Evolutionary conservation across 1,140 invertebrate species (phyloP).

Genomic region (Habropoda laboriosa): DNA sequence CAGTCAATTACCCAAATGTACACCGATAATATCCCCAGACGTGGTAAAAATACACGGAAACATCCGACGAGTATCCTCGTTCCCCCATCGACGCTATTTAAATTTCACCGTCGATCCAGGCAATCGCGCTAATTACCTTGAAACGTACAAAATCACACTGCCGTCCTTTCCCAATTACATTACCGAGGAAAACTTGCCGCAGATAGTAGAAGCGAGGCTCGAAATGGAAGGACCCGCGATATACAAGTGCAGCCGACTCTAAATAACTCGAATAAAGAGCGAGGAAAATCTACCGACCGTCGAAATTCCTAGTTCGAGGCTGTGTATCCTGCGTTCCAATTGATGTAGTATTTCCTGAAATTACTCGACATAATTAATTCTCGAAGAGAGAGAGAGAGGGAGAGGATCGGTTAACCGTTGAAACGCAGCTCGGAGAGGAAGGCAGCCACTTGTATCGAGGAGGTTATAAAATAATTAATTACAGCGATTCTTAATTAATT

Average conservation of each 20-base stretch:
- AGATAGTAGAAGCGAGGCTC: background rate
- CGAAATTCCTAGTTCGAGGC: background rate
- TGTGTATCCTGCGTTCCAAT: background rate
- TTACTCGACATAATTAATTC: conserved; percentile 32
- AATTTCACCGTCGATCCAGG: background rate
- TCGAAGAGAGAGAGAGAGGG: too few species aligned
- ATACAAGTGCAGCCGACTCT: background rate
- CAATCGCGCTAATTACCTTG: background rate
- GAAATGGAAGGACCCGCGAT: background rate
- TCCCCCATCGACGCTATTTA: background rate
- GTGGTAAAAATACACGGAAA: background rate
- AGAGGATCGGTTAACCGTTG: background rate
- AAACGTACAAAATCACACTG: background rate
- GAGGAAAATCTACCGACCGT: background rate
- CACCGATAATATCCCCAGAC: too few species aligned
- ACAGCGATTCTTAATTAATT: conserved; percentile 38
- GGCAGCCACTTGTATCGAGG: background rate
- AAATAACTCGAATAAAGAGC: background rate
- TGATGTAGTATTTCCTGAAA: conserved; percentile 10
- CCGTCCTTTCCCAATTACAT: background rate
- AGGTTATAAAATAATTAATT: conserved; percentile 30
- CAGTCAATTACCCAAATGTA: background rate
- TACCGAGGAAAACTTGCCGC: background rate
- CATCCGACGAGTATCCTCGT: background rate
- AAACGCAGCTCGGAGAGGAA: background rate